Percentiles rank a stretch among this genome's conserved stretches.
Conservation (phyloP, 2,113 vertebrate species). For the Zootoca vivipara region DNA sequence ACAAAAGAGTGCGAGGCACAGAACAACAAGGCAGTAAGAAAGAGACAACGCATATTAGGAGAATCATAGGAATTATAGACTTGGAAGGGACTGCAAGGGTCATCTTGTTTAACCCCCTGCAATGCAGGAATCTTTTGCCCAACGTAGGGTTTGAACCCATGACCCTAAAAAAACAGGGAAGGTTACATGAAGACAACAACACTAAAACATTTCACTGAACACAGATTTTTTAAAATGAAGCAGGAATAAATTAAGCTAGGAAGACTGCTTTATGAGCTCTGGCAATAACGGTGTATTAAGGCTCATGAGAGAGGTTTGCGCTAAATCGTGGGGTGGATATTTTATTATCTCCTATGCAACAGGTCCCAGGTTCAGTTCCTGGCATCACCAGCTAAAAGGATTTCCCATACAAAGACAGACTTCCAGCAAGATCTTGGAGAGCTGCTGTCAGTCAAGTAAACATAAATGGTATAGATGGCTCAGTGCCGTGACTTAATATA, state of each 20-base stretch:
- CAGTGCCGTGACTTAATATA: not conserved
- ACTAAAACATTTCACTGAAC: not conserved
- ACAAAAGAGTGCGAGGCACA: too few species aligned
- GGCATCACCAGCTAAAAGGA: not conserved
- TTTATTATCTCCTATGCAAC: not conserved
- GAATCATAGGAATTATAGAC: not conserved
- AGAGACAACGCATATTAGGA: not conserved
- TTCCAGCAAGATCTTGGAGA: too few species aligned
- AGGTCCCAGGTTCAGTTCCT: not conserved
- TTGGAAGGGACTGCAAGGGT: too few species aligned
- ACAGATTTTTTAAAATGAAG: not conserved
- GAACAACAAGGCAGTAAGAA: constrained; percentile 21
- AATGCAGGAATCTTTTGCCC: too few species aligned
- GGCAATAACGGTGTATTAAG: not conserved
- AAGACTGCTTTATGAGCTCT: too few species aligned
- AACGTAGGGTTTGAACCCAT: not conserved
- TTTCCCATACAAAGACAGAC: not conserved
- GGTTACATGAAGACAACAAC: not conserved
- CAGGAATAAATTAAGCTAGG: not conserved
- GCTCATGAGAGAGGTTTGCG: not conserved
- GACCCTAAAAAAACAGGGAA: not conserved
- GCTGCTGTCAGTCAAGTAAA: not conserved
- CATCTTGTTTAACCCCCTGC: too few species aligned
- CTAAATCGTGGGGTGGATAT: not conserved
- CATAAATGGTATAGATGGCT: not conserved